phyloP scores from a whole-genome alignment of 2,888 invertebrate species.

The Brachynemurus nebulosus region DNA sequence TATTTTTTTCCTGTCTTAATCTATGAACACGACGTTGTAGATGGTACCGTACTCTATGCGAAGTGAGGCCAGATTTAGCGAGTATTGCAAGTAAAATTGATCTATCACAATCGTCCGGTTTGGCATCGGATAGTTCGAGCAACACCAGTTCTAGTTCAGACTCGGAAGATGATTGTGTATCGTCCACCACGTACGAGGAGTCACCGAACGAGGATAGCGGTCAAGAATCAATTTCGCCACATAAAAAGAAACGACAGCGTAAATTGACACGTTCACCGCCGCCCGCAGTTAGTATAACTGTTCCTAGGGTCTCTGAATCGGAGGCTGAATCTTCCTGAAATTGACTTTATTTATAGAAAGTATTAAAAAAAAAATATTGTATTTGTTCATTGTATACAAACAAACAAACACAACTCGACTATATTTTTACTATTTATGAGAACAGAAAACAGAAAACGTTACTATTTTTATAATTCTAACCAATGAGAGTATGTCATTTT shows the following conservation, averaged over 20 bases:
- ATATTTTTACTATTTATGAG: too few species aligned
- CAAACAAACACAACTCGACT: too few species aligned
- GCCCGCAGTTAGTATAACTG: neutral
- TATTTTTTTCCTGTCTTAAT: too few species aligned
- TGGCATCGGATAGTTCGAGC: slow-evolving; percentile 90
- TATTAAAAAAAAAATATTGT: too few species aligned
- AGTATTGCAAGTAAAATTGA: slow-evolving; percentile 72
- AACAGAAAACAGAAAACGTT: too few species aligned
- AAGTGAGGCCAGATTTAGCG: slow-evolving; percentile 65
- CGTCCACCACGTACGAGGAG: slow-evolving; percentile 22
- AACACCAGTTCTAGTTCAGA: slow-evolving; percentile 62
- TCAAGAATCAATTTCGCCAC: slow-evolving; percentile 77
- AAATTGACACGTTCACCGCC: slow-evolving; percentile 25
- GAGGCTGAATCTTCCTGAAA: too few species aligned
- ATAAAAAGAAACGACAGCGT: slow-evolving; percentile 63
- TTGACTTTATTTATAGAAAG: too few species aligned
- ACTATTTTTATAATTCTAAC: too few species aligned
- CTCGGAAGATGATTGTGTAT: slow-evolving; percentile 36
- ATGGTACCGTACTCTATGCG: slow-evolving; percentile 25
- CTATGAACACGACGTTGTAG: too few species aligned
- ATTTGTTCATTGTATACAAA: too few species aligned
- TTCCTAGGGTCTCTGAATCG: too few species aligned
- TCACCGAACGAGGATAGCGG: slow-evolving; percentile 61
- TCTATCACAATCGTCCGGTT: slow-evolving; percentile 70
- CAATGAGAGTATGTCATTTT: too few species aligned